Evolutionary conservation across 2,797 vertebrate species (phyloP).

Genomic region (Morelia viridis): DNA sequence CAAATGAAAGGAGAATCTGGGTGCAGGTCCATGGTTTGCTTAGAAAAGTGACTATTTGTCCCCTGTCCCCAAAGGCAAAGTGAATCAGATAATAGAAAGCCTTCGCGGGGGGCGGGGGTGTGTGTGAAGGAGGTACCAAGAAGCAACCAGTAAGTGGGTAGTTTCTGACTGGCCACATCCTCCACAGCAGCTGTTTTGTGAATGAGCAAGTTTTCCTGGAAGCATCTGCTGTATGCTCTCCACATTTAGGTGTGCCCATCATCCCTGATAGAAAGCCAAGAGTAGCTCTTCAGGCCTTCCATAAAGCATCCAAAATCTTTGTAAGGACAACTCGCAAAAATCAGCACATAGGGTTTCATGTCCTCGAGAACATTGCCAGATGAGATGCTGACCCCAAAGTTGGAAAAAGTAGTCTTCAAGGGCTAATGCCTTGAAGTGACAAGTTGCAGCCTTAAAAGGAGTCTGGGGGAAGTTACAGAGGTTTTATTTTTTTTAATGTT

Average conservation of each 20-base stretch:
- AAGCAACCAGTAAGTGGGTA: not conserved
- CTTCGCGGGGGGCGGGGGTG: not conserved
- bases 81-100: not conserved
- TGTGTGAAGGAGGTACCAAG: not conserved
- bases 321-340: not conserved
- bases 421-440: not conserved
- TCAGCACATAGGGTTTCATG: not conserved
- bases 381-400: not conserved
- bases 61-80: not conserved
- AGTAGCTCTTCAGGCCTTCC: not conserved
- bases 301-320: not conserved
- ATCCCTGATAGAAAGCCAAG: not conserved
- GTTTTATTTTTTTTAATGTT: not conserved
- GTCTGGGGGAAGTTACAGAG: not conserved
- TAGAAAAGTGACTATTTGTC: not conserved
- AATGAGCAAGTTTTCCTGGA: not conserved
- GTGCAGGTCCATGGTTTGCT: not conserved
- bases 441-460: not conserved
- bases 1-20: not conserved
- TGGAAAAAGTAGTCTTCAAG: not conserved
- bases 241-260: not conserved
- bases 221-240: not conserved
- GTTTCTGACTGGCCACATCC: not conserved
- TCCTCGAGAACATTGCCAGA: not conserved
- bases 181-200: not conserved